A percentile compares a stretch with the other conserved stretches of the same genome.
These are phyloP conservation scores for Limanda limanda DNA, from an alignment of 2,113 vertebrate genomes.

Conservation along the genomic window DNA sequence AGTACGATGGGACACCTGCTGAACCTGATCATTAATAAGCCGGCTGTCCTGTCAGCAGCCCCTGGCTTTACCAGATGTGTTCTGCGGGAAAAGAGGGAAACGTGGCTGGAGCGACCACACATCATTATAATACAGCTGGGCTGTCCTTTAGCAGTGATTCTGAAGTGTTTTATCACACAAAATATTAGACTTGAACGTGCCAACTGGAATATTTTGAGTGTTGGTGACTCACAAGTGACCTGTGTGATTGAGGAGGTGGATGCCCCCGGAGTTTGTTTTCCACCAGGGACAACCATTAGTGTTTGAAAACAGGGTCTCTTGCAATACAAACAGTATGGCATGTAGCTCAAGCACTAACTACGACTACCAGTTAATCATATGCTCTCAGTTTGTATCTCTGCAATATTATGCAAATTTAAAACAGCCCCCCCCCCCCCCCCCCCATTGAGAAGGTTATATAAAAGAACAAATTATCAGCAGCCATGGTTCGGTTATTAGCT, in stretches of 20 bases:
- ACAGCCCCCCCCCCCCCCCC: neutral
- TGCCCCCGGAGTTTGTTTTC: constrained; percentile 6
- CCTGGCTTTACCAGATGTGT: constrained; percentile 68
- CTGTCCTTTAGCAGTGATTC: constrained; percentile 9
- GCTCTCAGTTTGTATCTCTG: neutral
- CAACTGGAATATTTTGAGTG: constrained; percentile 4
- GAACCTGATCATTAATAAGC: constrained; percentile 79
- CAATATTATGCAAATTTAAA: neutral
- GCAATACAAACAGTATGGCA: constrained; percentile 3
- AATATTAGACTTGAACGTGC: constrained; percentile 4
- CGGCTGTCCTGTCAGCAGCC: constrained; percentile 74
- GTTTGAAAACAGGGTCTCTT: constrained; percentile 33
- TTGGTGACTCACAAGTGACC: constrained; percentile 11
- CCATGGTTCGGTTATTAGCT: constrained; percentile 9
- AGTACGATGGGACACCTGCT: constrained; percentile 75
- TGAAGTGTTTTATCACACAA: constrained; percentile 16
- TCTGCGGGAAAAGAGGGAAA: constrained; percentile 44
- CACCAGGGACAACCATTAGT: constrained; percentile 54
- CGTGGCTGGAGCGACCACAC: constrained; percentile 32
- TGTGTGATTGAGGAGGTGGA: constrained; percentile 21
- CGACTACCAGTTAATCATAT: neutral
- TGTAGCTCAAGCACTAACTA: neutral
- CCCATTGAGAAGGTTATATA: constrained; percentile 7
- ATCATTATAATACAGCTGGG: constrained; percentile 34
- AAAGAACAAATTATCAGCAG: neutral